Evolutionary conservation across 2,888 invertebrate species (phyloP), one percentile per base, ranked within the genome.

Genomic region (Neocrepidodera transversa): DNA sequence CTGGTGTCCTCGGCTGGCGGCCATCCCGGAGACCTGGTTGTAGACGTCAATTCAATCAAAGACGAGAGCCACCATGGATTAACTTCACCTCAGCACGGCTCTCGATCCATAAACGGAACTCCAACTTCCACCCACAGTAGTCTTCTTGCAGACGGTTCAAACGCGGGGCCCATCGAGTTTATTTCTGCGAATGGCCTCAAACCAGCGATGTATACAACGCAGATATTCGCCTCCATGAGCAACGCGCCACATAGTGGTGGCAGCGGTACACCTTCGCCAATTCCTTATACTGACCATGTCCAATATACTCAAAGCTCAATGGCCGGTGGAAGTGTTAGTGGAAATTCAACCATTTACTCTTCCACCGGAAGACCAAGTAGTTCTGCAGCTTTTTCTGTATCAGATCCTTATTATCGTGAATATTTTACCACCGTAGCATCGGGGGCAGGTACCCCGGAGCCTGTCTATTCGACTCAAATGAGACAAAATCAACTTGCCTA

Each of bases 381-480:
- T 76, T 82, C 85, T 56, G 81, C 87, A 45, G 82, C 86, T 64
- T 89, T 89, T 77, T 82, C 88, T 66, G 79, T 79, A 40, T 82
- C 86, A 69, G 90, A 90, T 74, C 88, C 89, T 64, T 90, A 93
- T 83, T 90, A 90, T 80, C 87, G 92, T 79, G 91, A 91, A 80
- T 91, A 91, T 78, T 91, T 90, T 79, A 84, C 85, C 62, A 85
- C 86, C 63, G 83, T 83, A 35, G 81, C 84, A 45, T 79, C 79
- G 48, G 85, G 85, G 52, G 78, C 76, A 53, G 82, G 83, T 58
- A 85, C 85, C 71, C 85, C 85, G 69, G 85, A 86, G 75, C 83
- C 78, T 10, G 73, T 76, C 32, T 80, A 80, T 63, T 75, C 78
- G 32, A 72, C 75, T 23, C 80, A 78, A 67, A 70, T 78, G 60